Base-by-base conservation (phyloP, 2,888 invertebrate genomes). In the Lutraria lutraria region DNA sequence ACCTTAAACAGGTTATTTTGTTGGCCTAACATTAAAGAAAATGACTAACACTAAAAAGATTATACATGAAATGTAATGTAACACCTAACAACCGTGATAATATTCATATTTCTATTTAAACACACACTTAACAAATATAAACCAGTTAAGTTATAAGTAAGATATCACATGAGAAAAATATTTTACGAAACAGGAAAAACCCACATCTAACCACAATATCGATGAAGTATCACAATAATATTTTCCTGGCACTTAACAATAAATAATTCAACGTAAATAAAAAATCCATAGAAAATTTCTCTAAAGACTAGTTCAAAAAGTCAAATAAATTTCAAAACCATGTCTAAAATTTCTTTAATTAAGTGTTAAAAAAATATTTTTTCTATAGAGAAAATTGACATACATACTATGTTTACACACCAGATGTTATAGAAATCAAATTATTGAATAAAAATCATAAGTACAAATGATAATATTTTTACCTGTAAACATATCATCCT, bases 401-500 rank as follows among this genome's bases (percentile, higher is more conserved):
- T 6, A 16, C 0, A 25, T 25, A 68, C 25, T 1, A 68, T 12
- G 63, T 68, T 25, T 13, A 68, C 63, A 68, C 21, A 25, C 63
- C 12, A 21, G 63, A 63, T 63, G n/a, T 25, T 8, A 21, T 25
- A 12, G n/a, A n/a, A 12, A 68, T 12, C 63, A n/a, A 63, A n/a
- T n/a, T n/a, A 25, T n/a, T 68, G 12, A 21, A 68, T 68, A 4
- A 68, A n/a, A 21, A 68, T 25, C 63, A n/a, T 4, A 68, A 68
- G 63, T n/a, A 68, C 25, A 68, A 68, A 68, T 68, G 25, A 68
- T 68, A 68, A 68, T 68, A 68, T 68, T 68, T 63, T 68, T 68
- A 68, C 63, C 63, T 68, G 63, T 68, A 68, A 68, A n/a, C 25
- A 68, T 68, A 68, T 68, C 63, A 68, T 68, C 63, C n/a, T 1